Evolutionary conservation across 2,888 invertebrate species (phyloP).

Genomic region (Xanthorhoe designata): DNA sequence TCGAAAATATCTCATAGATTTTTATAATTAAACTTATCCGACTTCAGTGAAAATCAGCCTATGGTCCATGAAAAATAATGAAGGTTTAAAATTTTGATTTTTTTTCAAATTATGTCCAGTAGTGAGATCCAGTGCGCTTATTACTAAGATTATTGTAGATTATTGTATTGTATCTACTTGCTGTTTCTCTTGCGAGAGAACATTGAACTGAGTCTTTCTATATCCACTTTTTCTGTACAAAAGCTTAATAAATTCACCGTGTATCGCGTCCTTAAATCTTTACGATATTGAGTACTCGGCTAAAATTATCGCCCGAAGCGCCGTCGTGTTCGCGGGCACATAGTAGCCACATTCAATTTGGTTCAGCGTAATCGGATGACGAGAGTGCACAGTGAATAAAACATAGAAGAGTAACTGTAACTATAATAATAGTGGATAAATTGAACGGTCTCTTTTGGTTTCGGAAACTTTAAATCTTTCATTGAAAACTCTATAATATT

Average conservation of each 20-base stretch:
- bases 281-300: constrained; percentile 26
- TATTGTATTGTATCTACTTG: too few species aligned
- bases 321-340: constrained; percentile 34
- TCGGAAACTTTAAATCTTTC: too few species aligned
- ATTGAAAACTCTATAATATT: too few species aligned
- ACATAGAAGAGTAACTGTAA: constrained; percentile 11
- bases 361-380: constrained; percentile 67
- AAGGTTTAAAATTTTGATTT: too few species aligned
- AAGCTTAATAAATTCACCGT: not conserved
- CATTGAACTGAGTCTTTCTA: too few species aligned
- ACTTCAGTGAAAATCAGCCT: not conserved
- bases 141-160: too few species aligned
- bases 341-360: constrained; percentile 67
- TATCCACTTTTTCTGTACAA: not conserved
- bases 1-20: not conserved
- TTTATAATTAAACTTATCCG: not conserved
- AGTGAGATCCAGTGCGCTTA: too few species aligned
- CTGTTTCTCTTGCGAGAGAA: too few species aligned
- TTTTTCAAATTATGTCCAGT: too few species aligned
- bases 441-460: too few species aligned
- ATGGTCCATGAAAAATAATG: not conserved
- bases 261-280: constrained; percentile 9
- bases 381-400: constrained; percentile 8
- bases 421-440: not conserved
- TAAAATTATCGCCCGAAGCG: constrained; percentile 35